Evolutionary conservation across 2,888 invertebrate genomes (phyloP).

Genomic region (Malthinus flaveolus): DNA sequence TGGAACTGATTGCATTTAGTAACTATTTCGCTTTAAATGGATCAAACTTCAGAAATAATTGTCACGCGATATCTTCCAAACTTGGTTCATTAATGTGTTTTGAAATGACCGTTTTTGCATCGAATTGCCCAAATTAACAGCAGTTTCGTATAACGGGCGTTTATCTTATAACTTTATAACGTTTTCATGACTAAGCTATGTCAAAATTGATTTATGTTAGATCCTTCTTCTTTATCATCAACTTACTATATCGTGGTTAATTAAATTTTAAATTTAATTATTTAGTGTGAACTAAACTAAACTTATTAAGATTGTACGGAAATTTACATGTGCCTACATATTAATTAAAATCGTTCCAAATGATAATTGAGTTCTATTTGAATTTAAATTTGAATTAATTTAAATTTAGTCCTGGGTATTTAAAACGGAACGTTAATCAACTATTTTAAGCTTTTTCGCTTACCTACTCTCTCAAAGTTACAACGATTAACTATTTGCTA

Average conservation of each 20-base stretch:
- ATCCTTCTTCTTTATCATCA: neutral
- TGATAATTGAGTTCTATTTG: no score
- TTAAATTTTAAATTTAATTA: slow-evolving; percentile 5
- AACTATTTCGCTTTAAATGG: slow-evolving; percentile 11
- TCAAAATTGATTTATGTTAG: slow-evolving; percentile 10
- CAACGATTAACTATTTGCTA: no score
- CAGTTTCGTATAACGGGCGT: slow-evolving; percentile 14
- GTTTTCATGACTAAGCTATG: slow-evolving; percentile 10
- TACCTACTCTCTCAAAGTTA: no score
- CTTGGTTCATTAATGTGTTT: slow-evolving; percentile 19
- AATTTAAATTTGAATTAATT: no score
- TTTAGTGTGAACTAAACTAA: neutral
- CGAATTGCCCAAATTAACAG: slow-evolving; percentile 20
- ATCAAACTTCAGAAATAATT: slow-evolving; percentile 21
- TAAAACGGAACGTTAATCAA: no score
- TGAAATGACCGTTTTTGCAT: slow-evolving; percentile 18
- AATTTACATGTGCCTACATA: no score
- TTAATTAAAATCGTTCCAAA: no score
- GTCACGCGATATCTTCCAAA: slow-evolving; percentile 20
- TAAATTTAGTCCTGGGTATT: no score
- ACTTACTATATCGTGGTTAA: neutral
- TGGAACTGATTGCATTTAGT: slow-evolving; percentile 4
- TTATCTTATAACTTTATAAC: slow-evolving; percentile 10
- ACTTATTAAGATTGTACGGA: no score
- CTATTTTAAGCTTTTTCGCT: no score